Evolutionary conservation across 2,888 invertebrate genomes (phyloP).

Genomic region (Heliconius ethilla): DNA sequence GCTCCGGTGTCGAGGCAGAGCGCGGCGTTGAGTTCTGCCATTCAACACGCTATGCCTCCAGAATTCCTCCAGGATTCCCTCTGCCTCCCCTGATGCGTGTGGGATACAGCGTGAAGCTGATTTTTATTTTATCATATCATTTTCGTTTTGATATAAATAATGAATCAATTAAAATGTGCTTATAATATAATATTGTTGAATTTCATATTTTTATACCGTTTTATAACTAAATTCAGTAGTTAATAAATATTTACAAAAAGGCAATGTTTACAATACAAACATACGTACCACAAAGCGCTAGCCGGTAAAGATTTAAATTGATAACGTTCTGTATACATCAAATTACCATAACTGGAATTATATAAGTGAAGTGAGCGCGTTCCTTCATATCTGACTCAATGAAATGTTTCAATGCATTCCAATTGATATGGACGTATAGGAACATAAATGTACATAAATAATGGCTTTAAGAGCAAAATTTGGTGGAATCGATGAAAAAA

Average conservation of each 20-base stretch:
- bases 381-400: slow-evolving; percentile 28
- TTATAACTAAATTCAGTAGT: neutral
- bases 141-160: neutral
- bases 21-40: no score
- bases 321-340: slow-evolving; percentile 28
- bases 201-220: neutral
- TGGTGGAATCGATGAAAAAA: neutral
- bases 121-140: no score
- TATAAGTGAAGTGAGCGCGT: slow-evolving; percentile 27
- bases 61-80: no score
- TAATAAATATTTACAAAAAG: slow-evolving; percentile 2
- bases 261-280: slow-evolving; percentile 2
- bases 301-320: slow-evolving; percentile 15
- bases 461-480: neutral
- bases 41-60: no score
- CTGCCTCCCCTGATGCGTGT: no score
- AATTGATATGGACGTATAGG: slow-evolving; percentile 18
- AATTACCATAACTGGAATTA: slow-evolving; percentile 34
- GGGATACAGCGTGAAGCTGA: no score
- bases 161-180: neutral
- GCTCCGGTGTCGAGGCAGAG: no score
- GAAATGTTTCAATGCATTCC: slow-evolving; percentile 25
- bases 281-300: neutral
- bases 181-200: neutral
- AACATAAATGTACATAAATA: neutral